Conservation (phyloP, 2,888 invertebrate species). For the Pseudococcus longispinus region DNA sequence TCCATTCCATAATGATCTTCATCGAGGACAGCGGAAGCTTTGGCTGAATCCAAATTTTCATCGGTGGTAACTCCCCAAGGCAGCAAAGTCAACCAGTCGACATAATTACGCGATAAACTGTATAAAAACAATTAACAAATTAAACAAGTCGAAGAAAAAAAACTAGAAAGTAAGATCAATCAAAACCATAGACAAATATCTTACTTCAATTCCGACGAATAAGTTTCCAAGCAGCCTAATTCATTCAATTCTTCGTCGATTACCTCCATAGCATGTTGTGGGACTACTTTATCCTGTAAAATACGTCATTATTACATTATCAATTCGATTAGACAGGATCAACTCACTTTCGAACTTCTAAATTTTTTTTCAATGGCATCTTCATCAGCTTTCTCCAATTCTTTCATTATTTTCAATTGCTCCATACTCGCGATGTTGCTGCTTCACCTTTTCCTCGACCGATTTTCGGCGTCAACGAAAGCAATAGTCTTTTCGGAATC, state of each 20-base stretch:
- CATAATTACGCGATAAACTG: constrained; percentile 96
- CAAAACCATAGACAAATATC: constrained; percentile 61
- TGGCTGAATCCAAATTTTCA: constrained; percentile 89
- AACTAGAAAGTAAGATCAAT: no score
- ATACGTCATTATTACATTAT: no score
- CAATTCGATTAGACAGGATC: background rate
- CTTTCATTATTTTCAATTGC: constrained; percentile 97
- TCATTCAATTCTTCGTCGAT: constrained; percentile 97
- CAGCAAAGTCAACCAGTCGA: constrained; percentile 98
- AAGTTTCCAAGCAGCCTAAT: constrained; percentile 92
- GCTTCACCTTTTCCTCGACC: no score
- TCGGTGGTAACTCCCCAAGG: constrained; percentile 95
- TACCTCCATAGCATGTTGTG: constrained; percentile 86
- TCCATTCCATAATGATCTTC: constrained; percentile 99
- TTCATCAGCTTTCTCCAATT: constrained; percentile 98
- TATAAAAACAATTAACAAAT: background rate
- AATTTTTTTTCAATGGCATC: constrained; percentile 99
- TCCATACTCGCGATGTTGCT: constrained; percentile 98
- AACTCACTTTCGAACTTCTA: constrained; percentile 75
- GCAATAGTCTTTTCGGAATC: no score
- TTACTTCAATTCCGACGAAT: constrained; percentile 98
- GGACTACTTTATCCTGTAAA: constrained; percentile 76
- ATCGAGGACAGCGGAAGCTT: constrained; percentile 85
- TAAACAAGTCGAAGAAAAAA: background rate
- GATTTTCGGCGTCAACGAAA: no score